Conservation (phyloP, 1,140 invertebrate genomes). For the Cydia amplana region DNA sequence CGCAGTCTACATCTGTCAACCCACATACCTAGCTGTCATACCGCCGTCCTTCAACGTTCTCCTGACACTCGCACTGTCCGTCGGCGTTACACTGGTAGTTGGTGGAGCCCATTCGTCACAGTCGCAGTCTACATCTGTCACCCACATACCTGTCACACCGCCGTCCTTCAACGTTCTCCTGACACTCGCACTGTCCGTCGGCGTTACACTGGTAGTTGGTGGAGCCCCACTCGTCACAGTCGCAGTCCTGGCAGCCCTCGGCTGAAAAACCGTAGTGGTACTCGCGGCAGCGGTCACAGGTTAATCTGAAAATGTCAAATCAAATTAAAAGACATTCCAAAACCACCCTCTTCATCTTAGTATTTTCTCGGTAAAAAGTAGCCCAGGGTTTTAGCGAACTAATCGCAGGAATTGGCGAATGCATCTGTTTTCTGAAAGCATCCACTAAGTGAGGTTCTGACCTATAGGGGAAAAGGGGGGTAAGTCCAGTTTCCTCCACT, state of each 20-base stretch:
- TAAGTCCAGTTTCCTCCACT: too few relatives aligned
- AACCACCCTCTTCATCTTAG: too few relatives aligned
- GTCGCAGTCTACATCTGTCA: slow-evolving; percentile 93
- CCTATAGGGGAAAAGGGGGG: too few relatives aligned
- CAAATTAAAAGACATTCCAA: too few relatives aligned
- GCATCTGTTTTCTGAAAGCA: too few relatives aligned
- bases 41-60: slow-evolving; percentile 93
- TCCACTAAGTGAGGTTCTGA: too few relatives aligned
- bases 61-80: slow-evolving; percentile 93
- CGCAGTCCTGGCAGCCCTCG: slow-evolving; percentile 91
- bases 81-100: slow-evolving; percentile 86
- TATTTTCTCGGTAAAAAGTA: too few relatives aligned
- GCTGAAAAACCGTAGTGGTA: slow-evolving; percentile 94
- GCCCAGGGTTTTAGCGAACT: too few relatives aligned
- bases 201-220: slow-evolving; percentile 90
- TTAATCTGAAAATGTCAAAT: slow-evolving; percentile 68
- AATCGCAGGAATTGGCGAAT: too few relatives aligned
- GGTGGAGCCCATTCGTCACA: slow-evolving; percentile 94
- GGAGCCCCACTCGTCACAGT: slow-evolving; percentile 94
- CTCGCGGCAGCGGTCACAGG: slow-evolving; percentile 91
- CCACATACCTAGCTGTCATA: slow-evolving; percentile 84
- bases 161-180: slow-evolving; percentile 93
- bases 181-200: slow-evolving; percentile 92
- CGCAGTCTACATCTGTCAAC: too few relatives aligned
- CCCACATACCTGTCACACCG: slow-evolving; percentile 89